Conservation (phyloP, 2,797 vertebrate genomes). For the Notamacropus eugenii region DNA sequence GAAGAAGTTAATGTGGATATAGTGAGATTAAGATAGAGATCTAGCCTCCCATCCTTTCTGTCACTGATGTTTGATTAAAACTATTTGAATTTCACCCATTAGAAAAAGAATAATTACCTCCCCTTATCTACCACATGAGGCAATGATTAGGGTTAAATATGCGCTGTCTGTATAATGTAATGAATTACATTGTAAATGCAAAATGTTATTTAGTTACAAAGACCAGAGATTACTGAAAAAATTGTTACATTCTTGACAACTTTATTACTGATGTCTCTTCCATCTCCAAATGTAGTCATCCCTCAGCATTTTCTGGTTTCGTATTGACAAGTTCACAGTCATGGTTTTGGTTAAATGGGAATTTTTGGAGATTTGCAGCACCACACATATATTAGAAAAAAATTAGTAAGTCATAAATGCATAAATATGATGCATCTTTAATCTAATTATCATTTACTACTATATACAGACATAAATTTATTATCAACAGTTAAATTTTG, state of each 20-base stretch:
- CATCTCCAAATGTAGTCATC: neutral
- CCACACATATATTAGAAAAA: neutral
- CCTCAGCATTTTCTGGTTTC: neutral
- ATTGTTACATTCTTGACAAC: neutral
- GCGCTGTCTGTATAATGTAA: neutral
- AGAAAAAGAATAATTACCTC: neutral
- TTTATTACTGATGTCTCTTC: slow-evolving; percentile 34
- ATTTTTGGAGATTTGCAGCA: neutral
- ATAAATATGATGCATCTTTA: neutral
- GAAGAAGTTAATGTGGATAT: neutral
- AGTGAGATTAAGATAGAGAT: neutral
- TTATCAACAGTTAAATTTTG: neutral
- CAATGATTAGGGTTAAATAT: slow-evolving; percentile 48
- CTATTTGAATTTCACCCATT: neutral
- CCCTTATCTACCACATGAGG: neutral
- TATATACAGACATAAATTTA: neutral
- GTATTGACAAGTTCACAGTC: too few relatives aligned
- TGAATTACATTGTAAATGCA: neutral
- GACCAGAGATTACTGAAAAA: neutral
- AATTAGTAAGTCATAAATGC: neutral
- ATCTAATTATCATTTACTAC: neutral
- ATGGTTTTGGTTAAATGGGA: neutral
- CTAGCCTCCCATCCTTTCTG: neutral
- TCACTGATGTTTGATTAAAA: neutral
- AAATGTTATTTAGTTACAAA: slow-evolving; percentile 24